Evolutionary conservation across 2,797 vertebrate genomes (phyloP), one percentile per base, ranked within the genome.

Genomic region (Pterois miles): DNA sequence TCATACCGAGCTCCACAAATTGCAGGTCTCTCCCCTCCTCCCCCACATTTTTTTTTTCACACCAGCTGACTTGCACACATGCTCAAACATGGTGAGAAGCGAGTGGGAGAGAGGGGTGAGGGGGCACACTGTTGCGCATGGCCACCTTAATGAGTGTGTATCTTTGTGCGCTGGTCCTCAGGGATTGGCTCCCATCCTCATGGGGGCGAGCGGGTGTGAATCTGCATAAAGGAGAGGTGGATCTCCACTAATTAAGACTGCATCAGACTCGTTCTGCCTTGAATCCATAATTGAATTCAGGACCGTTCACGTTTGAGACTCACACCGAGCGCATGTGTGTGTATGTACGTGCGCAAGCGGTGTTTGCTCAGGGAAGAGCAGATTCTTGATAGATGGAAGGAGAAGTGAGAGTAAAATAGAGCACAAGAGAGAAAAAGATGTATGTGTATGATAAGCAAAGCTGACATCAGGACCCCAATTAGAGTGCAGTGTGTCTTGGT

Each of bases 391-490:
- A 73, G 79, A 89, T 78, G 36, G 71, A 69, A 36, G 50, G 53
- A 76, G 81, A 79, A 38, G 59, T 13, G 40, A 71, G 71, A 73
- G 73, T 22, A 53, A 38, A 71, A 77, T 36, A 57, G 57, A 68
- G 46, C 48, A 76, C 46, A 33, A 10, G 67, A 74, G 74, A 78
- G 66, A 75, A 74, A 74, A 81, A 81, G 76, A 89, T 76, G 64
- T 65, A 76, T 86, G 65, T 69, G 74, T 87, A 48, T 85, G 86
- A 82, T 86, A 88, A 88, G 89, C 74, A 85, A 86, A 85, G 73
- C 86, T 83, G 89, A 93, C 91, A 94, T 91, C 79, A 90, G 86
- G 86, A 93, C 86, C 80, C 85, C 90, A 94, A 94, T 95, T 94
- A 95, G 88, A 89, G 86, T 79, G 86, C 73, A 68, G 78, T n/a